phyloP scores from a whole-genome alignment of 2,888 invertebrate genomes.

The Cyclophora punctaria region DNA sequence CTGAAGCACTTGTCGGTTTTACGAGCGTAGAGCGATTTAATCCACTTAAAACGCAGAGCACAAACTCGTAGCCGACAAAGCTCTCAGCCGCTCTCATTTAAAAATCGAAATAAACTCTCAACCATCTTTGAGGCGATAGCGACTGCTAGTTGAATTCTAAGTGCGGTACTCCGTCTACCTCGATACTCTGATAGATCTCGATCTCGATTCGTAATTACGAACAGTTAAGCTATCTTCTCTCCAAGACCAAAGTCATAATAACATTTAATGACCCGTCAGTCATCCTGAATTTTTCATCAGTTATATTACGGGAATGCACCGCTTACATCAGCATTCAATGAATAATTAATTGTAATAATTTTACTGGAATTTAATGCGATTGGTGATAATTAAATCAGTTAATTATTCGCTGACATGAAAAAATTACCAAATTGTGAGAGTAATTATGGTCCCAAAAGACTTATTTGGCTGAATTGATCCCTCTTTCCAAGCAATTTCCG shows the following conservation, averaged over 20 bases:
- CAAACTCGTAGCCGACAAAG: slow-evolving; percentile 73
- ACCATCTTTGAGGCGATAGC: slow-evolving; percentile 70
- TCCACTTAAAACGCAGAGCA: slow-evolving; percentile 76
- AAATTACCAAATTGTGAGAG: slow-evolving; percentile 40
- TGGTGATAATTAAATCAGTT: slow-evolving; percentile 10
- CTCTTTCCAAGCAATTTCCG: slow-evolving; percentile 65
- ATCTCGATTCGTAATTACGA: slow-evolving; percentile 20
- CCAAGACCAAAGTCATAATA: too few species aligned
- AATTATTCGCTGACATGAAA: slow-evolving; percentile 22
- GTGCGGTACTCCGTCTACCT: slow-evolving; percentile 53
- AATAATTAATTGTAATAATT: too few species aligned
- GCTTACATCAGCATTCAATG: too few species aligned
- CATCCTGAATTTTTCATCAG: too few species aligned
- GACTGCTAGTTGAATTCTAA: slow-evolving; percentile 68
- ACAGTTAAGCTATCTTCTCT: too few species aligned
- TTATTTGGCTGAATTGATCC: slow-evolving; percentile 53
- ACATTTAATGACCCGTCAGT: too few species aligned
- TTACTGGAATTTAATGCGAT: slow-evolving; percentile 4
- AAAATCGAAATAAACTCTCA: slow-evolving; percentile 74
- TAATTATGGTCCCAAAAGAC: slow-evolving; percentile 55
- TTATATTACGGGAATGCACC: too few species aligned
- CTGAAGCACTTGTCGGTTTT: slow-evolving; percentile 73
- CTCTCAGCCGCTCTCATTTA: slow-evolving; percentile 75
- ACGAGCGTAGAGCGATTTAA: slow-evolving; percentile 75
- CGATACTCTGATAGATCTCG: slow-evolving; percentile 46